Base-by-base conservation (phyloP, 2,797 vertebrate species). In the Alcedo atthis region DNA sequence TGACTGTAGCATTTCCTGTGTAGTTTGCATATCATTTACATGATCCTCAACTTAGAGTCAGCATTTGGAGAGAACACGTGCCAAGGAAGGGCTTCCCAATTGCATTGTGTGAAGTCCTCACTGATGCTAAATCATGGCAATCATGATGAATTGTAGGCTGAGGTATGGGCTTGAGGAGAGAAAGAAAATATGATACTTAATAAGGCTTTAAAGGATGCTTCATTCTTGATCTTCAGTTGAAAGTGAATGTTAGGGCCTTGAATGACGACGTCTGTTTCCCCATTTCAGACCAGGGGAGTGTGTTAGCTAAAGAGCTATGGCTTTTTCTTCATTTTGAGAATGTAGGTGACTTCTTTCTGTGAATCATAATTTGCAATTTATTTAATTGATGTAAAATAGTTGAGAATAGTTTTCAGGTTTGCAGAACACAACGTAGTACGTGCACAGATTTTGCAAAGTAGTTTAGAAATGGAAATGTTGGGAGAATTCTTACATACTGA, bases 201-300 rank as follows among this genome's bases (percentile, higher is more conserved):
- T 90, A 90, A 82, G 69, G 68, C 91, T 94, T 92, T 93, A 94
- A 80, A 89, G 76, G 66, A 51, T 78, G 40, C 30, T 85, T 92
- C 46, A 18, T 58, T 92, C 57, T 68, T 90, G 58, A 78, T 66
- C 75, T 88, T 68, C 63, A 75, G 46, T 86, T 86, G 22, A 82
- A 85, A 93, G 59, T 82, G 58, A 81, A 22, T 62, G 10, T 68
- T 87, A 85, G 13, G 62, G 16, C 21, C 28, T 78, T 80, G 54
- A 83, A 75, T 90, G 53, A 88, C 68, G 42, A 49, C 66, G 70
- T 81, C 57, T 54, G 8, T 70, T 90, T 79, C 33, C 30, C 32
- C 42, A 49, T 90, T 90, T 92, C 58, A 89, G 54, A 59, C 46
- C 59, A 45, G 66, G 25, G 37, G 25, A 82, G 43, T 73, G 46